Evolutionary conservation across 2,113 vertebrate species (phyloP).

Genomic region (Ophiodon elongatus): DNA sequence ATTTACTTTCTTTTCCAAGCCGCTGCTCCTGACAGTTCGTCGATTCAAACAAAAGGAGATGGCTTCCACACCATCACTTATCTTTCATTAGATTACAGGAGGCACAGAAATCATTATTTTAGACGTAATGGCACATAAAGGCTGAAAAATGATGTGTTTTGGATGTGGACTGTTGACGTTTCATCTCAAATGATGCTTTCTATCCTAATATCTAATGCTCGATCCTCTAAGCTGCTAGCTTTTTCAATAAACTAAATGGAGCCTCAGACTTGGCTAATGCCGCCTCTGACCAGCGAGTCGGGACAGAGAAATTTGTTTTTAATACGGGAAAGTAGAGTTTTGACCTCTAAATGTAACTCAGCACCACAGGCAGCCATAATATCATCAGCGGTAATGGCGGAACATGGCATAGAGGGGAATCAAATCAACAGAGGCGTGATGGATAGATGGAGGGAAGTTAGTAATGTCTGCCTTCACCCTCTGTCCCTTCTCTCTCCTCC

Average conservation of each 20-base stretch:
- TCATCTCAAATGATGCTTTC: constrained; percentile 63
- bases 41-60: constrained; percentile 68
- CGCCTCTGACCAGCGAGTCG: constrained; percentile 71
- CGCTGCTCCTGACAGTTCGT: constrained; percentile 62
- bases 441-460: constrained; percentile 44
- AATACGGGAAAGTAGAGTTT: constrained; percentile 72
- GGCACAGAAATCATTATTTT: constrained; percentile 72
- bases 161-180: constrained; percentile 67
- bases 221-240: constrained; percentile 50
- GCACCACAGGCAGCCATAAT: constrained; percentile 67
- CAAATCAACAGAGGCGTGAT: constrained; percentile 66
- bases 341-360: constrained; percentile 73
- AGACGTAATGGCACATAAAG: constrained; percentile 67
- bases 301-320: constrained; percentile 74
- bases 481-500: constrained; percentile 47
- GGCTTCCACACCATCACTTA: constrained; percentile 67
- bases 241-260: constrained; percentile 76
- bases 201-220: constrained; percentile 58
- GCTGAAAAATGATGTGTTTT: constrained; percentile 72
- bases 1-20: constrained; percentile 69
- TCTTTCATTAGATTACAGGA: constrained; percentile 73
- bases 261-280: constrained; percentile 67
- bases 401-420: constrained; percentile 69
- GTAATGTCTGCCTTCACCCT: constrained; percentile 58
- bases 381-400: constrained; percentile 75